Conservation (phyloP, 2,888 invertebrate species). For the Apocheima hispidaria region DNA sequence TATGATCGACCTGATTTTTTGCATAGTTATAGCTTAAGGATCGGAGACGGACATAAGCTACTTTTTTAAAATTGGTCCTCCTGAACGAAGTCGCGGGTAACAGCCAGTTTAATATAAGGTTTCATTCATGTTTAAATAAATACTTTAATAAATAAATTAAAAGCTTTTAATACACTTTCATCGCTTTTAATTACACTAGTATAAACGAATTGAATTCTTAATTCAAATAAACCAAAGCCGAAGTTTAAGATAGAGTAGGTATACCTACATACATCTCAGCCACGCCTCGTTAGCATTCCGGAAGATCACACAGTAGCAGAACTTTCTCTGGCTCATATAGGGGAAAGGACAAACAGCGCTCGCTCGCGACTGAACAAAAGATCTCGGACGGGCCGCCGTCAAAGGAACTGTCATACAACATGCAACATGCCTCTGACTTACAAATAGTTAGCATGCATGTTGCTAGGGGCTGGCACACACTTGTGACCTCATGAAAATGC, state of each 20-base stretch:
- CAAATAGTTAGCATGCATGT: no score
- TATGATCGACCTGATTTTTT: no score
- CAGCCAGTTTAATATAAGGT: no score
- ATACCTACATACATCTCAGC: neutral
- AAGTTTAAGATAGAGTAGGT: neutral
- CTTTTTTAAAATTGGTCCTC: no score
- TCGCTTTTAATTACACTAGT: no score
- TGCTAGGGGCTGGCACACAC: slow-evolving; percentile 15
- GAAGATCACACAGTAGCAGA: slow-evolving; percentile 21
- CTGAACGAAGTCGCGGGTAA: no score
- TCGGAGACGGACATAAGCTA: no score
- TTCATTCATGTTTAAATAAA: no score
- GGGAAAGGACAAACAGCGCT: slow-evolving; percentile 28
- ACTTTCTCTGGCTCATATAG: slow-evolving; percentile 4
- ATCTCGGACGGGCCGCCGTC: slow-evolving; percentile 18
- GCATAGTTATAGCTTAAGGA: no score
- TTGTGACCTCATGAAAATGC: slow-evolving; percentile 24
- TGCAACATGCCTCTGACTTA: slow-evolving; percentile 25
- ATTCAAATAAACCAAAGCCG: neutral
- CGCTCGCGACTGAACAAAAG: slow-evolving; percentile 24
- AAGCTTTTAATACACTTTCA: no score
- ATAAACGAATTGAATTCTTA: no score
- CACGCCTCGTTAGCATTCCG: slow-evolving; percentile 21
- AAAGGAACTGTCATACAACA: slow-evolving; percentile 31
- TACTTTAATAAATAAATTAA: no score